Conservation (phyloP, 1,140 invertebrate species). For the Scaptomyza pallida region DNA sequence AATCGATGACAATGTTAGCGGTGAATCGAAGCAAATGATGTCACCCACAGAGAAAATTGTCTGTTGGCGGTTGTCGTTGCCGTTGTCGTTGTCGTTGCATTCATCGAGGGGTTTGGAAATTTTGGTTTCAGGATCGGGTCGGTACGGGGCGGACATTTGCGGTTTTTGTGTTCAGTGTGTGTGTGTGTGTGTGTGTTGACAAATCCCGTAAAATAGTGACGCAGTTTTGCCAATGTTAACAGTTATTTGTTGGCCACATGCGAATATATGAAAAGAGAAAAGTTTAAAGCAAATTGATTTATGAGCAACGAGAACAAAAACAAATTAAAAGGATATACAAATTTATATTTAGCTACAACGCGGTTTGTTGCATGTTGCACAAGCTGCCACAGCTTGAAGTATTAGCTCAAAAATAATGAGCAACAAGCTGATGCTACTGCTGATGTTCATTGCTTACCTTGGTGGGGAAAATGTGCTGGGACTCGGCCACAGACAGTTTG, state of each 20-base stretch:
- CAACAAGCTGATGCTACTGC: constrained; percentile 7
- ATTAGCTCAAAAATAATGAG: neutral
- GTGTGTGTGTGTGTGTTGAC: constrained; percentile 15
- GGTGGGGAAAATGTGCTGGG: constrained; percentile 73
- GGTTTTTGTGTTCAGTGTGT: constrained; percentile 14
- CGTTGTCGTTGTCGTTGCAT: neutral
- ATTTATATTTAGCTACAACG: neutral
- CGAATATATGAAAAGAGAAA: constrained; percentile 3
- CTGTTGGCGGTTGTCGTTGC: constrained; percentile 57
- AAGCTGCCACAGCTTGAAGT: neutral
- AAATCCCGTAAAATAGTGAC: constrained; percentile 31
- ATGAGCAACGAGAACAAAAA: constrained; percentile 18
- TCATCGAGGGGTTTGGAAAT: neutral
- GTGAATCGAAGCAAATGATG: constrained; percentile 85
- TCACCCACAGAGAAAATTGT: constrained; percentile 86
- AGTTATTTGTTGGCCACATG: constrained; percentile 31
- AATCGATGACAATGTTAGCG: constrained; percentile 75
- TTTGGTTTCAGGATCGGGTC: neutral
- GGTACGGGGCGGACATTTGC: constrained; percentile 16
- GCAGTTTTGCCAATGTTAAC: constrained; percentile 16
- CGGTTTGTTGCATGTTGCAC: neutral
- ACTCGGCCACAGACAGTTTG: constrained; percentile 72
- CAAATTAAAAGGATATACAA: neutral
- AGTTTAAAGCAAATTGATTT: constrained; percentile 21
- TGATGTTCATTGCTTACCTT: constrained; percentile 63